phyloP scores from a whole-genome alignment of 2,113 vertebrate species.

The Heterochromis multidens region DNA sequence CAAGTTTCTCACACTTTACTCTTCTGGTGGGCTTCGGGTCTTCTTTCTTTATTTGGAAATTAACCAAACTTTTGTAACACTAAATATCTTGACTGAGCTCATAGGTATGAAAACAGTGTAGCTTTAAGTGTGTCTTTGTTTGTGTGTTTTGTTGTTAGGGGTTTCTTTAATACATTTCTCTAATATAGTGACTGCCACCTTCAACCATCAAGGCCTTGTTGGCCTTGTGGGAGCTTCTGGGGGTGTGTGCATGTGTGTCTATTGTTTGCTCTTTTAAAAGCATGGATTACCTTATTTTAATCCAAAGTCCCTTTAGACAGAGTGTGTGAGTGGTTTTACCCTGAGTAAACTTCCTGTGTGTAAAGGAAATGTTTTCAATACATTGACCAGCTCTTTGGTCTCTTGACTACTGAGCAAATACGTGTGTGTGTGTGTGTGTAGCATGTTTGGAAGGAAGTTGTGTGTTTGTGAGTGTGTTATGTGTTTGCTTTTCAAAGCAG shows the following conservation, averaged over 20 bases:
- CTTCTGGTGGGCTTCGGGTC: not conserved
- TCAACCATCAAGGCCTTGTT: not conserved
- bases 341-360: not conserved
- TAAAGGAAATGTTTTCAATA: constrained; percentile 13
- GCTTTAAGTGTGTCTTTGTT: not conserved
- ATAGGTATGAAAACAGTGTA: not conserved
- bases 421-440: not conserved
- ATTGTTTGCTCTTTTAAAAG: not conserved
- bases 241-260: not conserved
- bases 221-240: not conserved
- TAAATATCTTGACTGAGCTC: no score
- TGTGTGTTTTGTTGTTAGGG: not conserved
- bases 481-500: constrained; percentile 4
- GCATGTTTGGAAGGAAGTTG: not conserved
- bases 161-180: not conserved
- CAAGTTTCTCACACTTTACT: not conserved
- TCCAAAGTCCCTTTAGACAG: not conserved
- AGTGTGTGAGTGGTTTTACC: not conserved
- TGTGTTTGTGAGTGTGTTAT: not conserved
- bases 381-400: constrained; percentile 5
- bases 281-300: not conserved
- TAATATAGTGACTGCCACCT: not conserved
- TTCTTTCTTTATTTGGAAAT: not conserved
- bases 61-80: no score
- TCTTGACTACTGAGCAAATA: not conserved